These are phyloP conservation scores for Ammodytes marinus DNA, from an alignment of 2,113 vertebrate species.

Conservation along the genomic window DNA sequence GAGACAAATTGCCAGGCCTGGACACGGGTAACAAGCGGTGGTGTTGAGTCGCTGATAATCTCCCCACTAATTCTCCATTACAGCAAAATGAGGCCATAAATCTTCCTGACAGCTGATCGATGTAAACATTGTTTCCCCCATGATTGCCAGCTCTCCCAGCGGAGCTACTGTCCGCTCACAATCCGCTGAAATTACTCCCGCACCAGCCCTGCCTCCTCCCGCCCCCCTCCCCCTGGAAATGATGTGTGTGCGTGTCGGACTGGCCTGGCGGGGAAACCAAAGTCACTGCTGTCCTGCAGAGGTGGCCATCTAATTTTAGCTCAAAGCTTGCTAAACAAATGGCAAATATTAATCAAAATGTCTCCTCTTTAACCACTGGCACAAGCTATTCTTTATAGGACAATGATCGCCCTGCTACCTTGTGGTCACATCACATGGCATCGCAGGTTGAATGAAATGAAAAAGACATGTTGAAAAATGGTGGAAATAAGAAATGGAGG, in stretches of 20 bases:
- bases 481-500: slow-evolving; percentile 75
- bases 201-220: slow-evolving; percentile 84
- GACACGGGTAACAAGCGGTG: slow-evolving; percentile 99
- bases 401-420: slow-evolving; percentile 45
- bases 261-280: slow-evolving; percentile 83
- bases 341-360: slow-evolving; percentile 88
- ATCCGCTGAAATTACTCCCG: slow-evolving; percentile 96
- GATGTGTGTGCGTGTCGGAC: slow-evolving; percentile 50
- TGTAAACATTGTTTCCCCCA: slow-evolving; percentile 99
- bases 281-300: slow-evolving; percentile 86
- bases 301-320: slow-evolving; percentile 95
- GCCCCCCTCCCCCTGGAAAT: slow-evolving; percentile 50
- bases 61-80: slow-evolving; percentile 99
- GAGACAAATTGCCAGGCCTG: slow-evolving; percentile 99
- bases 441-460: slow-evolving; percentile 52
- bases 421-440: slow-evolving; percentile 74
- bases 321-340: slow-evolving; percentile 85
- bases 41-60: slow-evolving; percentile 99
- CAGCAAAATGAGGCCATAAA: slow-evolving; percentile 99
- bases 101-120: slow-evolving; percentile 99
- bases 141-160: slow-evolving; percentile 99
- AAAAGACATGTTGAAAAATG: slow-evolving; percentile 77
- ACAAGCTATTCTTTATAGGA: slow-evolving; percentile 74
- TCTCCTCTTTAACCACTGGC: slow-evolving; percentile 81
- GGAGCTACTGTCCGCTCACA: slow-evolving; percentile 99